These are phyloP conservation scores for Drosophila fuyamai DNA, from an alignment of 1,140 invertebrate species.

Conservation along the genomic window DNA sequence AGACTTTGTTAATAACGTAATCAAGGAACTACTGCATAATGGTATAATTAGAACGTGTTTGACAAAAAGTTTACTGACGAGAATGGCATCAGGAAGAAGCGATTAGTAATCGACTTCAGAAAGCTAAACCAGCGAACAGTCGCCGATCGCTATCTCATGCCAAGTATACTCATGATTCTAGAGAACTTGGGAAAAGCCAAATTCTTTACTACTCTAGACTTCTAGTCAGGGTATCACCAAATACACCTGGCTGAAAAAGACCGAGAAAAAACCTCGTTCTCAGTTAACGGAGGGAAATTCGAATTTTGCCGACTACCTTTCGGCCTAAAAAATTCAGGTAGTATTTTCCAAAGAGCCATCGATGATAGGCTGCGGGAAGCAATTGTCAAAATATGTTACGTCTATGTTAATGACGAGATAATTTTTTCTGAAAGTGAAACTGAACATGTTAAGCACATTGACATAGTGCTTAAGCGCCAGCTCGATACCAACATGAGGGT, in stretches of 20 bases:
- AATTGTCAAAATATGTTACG: slow-evolving; percentile 13
- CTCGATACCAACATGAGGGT: too few species aligned
- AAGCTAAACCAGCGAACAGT: slow-evolving; percentile 17
- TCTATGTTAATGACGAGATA: slow-evolving; percentile 10
- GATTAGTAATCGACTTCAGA: slow-evolving; percentile 12
- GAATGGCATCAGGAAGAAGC: slow-evolving; percentile 17
- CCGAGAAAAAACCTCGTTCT: too few species aligned
- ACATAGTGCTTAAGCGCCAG: too few species aligned
- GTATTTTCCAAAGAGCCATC: slow-evolving; percentile 24
- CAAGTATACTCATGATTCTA: too few species aligned
- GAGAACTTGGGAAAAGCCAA: too few species aligned
- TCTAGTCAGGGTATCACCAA: too few species aligned
- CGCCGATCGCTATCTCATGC: slow-evolving; percentile 17
- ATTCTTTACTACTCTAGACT: too few species aligned
- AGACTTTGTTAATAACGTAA: slow-evolving; percentile 10
- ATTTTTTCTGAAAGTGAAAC: too few species aligned
- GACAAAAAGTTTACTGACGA: too few species aligned
- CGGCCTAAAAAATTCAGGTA: slow-evolving; percentile 16
- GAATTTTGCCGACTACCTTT: slow-evolving; percentile 20
- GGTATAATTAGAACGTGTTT: slow-evolving; percentile 1
- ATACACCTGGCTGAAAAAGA: too few species aligned
- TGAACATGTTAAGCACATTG: too few species aligned
- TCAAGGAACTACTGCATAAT: slow-evolving; percentile 8
- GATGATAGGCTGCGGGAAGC: slow-evolving; percentile 12
- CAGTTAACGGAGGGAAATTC: slow-evolving; percentile 19